phyloP scores from a whole-genome alignment of 2,797 vertebrate species.

The Psittacula derbiana region DNA sequence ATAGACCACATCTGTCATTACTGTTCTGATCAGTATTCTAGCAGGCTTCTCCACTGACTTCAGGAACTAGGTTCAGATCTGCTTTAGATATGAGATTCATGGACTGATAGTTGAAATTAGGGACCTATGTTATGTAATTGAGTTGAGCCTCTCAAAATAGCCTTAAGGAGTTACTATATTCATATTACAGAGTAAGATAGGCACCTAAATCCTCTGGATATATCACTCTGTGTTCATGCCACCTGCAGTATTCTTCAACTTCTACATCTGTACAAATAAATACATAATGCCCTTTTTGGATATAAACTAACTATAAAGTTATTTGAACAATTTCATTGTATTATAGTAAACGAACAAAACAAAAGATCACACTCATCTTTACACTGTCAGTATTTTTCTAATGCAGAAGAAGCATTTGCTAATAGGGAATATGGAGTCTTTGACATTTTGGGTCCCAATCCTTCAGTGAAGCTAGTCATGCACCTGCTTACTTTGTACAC shows the following conservation, averaged over 20 bases:
- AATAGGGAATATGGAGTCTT: constrained; percentile 52
- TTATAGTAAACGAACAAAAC: background rate
- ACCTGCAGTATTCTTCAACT: background rate
- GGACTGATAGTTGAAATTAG: background rate
- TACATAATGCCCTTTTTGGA: background rate
- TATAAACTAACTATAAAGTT: background rate
- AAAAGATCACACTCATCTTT: constrained; percentile 30
- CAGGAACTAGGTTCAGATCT: background rate
- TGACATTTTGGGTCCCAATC: constrained; percentile 46
- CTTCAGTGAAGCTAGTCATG: constrained; percentile 38
- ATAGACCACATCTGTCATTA: background rate
- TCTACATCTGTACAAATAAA: background rate
- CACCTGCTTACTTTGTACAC: constrained; percentile 67
- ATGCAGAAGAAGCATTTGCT: constrained; percentile 33
- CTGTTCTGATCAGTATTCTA: background rate
- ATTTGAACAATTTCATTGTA: background rate
- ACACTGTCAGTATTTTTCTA: constrained; percentile 31
- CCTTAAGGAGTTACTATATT: background rate
- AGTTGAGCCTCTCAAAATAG: background rate
- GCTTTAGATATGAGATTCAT: background rate
- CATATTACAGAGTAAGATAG: background rate
- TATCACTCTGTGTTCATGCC: background rate
- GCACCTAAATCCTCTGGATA: background rate
- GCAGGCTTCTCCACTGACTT: background rate
- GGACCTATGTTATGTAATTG: background rate